Percentiles rank a stretch among this genome's conserved stretches.
These are phyloP conservation scores for Epinephelus moara DNA, from an alignment of 2,113 vertebrate species.

Conservation along the genomic window DNA sequence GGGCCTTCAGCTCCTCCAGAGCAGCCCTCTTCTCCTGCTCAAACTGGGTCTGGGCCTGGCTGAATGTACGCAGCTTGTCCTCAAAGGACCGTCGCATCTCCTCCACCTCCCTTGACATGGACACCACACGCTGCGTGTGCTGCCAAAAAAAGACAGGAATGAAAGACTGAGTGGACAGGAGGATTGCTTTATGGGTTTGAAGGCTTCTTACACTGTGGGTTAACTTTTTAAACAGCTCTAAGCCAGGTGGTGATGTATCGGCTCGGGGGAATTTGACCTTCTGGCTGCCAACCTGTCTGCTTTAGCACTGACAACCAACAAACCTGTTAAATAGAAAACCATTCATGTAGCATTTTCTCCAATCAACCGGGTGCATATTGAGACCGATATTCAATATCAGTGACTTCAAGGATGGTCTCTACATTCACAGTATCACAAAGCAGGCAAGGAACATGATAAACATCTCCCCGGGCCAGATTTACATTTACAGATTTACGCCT, in stretches of 20 bases:
- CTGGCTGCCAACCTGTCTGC: constrained; percentile 40
- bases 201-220: constrained; percentile 8
- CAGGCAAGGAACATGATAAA: not conserved
- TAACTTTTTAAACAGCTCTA: constrained; percentile 33
- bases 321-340: not conserved
- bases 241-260: constrained; percentile 30
- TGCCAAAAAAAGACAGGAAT: constrained; percentile 68
- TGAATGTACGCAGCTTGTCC: constrained; percentile 92
- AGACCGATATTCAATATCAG: not conserved
- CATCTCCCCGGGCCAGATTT: not conserved
- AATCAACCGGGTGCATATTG: too few relatives aligned
- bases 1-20: constrained; percentile 90
- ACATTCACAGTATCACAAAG: not conserved
- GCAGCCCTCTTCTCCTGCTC: constrained; percentile 93
- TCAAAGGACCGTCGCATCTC: constrained; percentile 97
- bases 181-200: constrained; percentile 40
- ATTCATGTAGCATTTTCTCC: not conserved
- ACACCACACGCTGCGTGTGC: constrained; percentile 96
- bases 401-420: not conserved
- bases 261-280: constrained; percentile 40
- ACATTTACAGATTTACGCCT: not conserved
- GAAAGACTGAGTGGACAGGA: constrained; percentile 20
- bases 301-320: constrained; percentile 28
- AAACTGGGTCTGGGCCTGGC: constrained; percentile 91
- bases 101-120: constrained; percentile 98